Evolutionary conservation across 1,140 invertebrate species (phyloP), one percentile per base, ranked within the genome.

Genomic region (Potamilus streckersoni): DNA sequence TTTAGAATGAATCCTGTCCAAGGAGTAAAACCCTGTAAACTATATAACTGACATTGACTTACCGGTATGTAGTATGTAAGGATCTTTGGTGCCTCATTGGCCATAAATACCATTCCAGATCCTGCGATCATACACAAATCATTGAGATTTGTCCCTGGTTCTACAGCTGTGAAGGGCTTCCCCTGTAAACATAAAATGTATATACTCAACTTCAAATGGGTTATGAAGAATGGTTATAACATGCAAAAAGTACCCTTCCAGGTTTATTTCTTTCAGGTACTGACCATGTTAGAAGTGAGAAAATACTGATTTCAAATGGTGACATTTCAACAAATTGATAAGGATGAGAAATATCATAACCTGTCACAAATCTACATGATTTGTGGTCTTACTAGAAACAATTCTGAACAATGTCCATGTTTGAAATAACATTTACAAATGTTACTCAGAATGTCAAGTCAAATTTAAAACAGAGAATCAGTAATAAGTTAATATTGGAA

Each of bases 71-170:
- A 99, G 90, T 97, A 98, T 1, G 96, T 94, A 82, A 96, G 93
- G 90, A 99, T 97, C 92, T 99, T 98, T 16, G 94, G 92, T 82
- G 94, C 94, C 92, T 99, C 98, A 88, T 96, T 97, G 2, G 98
- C 96, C 83, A 99, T 93, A 88, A 99, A 97, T 71, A 98, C 91
- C 89, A 99, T 92, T 76, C 92, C 97, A 67, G 95, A 95, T 76
- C 96, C 93, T 20, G 96, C 96, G 79, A 97, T 93, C 20, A 96
- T 90, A 89, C 95, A 96, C 4, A 99, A 91, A 89, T 98, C 95
- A 91, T 98, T 99, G 66, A 98, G 95, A 74, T 94, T 92, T 20
- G 93, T 91, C 27, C 91, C 91, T 58, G 92, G 90, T 91, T 99
- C 96, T 84, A 99, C 95, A 61, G 96, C 96, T 60, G 97, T 97